Percentiles rank a stretch among this genome's conserved stretches.
Conservation (phyloP, 2,113 vertebrate species). For the Brachionichthys hirsutus region DNA sequence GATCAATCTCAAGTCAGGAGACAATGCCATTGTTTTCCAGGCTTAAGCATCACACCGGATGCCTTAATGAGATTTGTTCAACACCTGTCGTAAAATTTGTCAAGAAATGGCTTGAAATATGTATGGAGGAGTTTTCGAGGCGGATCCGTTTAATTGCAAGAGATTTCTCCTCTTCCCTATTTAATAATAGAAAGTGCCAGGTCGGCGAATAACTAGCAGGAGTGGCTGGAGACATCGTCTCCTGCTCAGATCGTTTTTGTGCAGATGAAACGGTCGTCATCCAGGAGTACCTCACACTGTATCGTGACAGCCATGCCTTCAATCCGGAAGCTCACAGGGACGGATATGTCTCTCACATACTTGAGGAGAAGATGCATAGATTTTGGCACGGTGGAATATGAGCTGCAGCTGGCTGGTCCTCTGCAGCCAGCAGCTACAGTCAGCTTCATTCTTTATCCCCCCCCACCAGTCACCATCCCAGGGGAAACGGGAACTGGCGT, state of each 20-base stretch:
- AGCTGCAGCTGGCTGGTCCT: constrained; percentile 56
- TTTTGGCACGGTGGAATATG: constrained; percentile 38
- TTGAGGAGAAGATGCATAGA: constrained; percentile 29
- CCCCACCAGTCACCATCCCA: constrained; percentile 53
- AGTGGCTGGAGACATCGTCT: constrained; percentile 53
- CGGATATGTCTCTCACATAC: constrained; percentile 43
- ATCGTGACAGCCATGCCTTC: constrained; percentile 53
- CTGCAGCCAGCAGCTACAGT: constrained; percentile 53
- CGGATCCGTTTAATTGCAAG: constrained; percentile 53
- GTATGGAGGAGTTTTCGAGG: constrained; percentile 48
- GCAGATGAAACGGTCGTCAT: constrained; percentile 55
- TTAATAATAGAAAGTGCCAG: constrained; percentile 63
- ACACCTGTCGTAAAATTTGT: constrained; percentile 21
- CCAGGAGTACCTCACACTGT: constrained; percentile 20
- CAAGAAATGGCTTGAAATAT: constrained; percentile 53
- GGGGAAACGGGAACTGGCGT: constrained; percentile 59
- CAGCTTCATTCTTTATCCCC: constrained; percentile 60
- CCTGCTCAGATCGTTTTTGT: constrained; percentile 47
- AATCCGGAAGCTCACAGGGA: constrained; percentile 50
- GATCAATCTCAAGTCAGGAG: constrained; percentile 22
- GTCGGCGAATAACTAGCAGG: constrained; percentile 28
- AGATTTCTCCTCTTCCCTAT: constrained; percentile 39
- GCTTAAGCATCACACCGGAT: constrained; percentile 32
- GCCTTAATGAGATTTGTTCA: constrained; percentile 51
- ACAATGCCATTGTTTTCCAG: constrained; percentile 22